phyloP scores from a whole-genome alignment of 2,113 vertebrate species.

The Eira barbara region DNA sequence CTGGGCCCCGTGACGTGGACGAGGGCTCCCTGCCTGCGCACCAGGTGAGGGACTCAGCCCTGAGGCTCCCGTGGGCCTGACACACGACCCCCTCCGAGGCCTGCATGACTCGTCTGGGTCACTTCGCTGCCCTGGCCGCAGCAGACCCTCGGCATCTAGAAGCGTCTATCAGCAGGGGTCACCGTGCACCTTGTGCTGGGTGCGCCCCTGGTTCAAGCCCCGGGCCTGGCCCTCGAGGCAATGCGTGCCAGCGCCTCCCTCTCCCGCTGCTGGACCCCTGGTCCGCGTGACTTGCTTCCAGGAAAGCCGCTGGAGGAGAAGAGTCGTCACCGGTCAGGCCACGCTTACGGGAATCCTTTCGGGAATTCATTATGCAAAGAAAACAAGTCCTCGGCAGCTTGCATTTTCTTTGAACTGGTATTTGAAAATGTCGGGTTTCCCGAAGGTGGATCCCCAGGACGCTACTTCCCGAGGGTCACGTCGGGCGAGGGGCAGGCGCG shows the following conservation, averaged over 20 bases:
- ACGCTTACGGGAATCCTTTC: background rate
- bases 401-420: background rate
- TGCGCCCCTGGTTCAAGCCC: background rate
- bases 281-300: too few species aligned
- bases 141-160: background rate
- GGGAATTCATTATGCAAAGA: background rate
- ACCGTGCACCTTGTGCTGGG: background rate
- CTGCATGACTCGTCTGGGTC: accelerated
- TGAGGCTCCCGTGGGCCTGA: background rate
- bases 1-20: background rate
- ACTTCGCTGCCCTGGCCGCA: background rate
- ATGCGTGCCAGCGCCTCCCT: background rate
- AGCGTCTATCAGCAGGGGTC: accelerated
- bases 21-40: background rate
- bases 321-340: background rate
- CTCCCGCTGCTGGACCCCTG: background rate
- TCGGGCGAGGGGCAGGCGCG: background rate
- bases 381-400: background rate
- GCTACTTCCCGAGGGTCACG: accelerated
- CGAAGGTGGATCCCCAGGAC: background rate
- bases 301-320: background rate
- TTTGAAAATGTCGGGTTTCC: background rate
- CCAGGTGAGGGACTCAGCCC: background rate
- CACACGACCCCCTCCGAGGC: background rate
- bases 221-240: background rate